phyloP scores from a whole-genome alignment of 2,888 invertebrate genomes.

The Eupithecia exiguata region DNA sequence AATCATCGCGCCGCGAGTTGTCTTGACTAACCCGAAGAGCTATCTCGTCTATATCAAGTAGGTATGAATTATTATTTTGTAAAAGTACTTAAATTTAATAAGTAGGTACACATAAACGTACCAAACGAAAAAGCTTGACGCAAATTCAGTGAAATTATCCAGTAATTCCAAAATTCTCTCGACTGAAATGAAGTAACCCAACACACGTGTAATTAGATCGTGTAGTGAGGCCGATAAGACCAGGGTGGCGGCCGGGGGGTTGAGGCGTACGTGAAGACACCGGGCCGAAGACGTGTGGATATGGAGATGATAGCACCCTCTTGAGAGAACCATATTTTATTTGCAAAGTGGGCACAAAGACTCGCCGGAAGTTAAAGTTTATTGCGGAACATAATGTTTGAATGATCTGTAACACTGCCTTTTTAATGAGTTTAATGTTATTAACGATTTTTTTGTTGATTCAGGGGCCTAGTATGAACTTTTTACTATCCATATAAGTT shows the following conservation, averaged over 20 bases:
- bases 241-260: slow-evolving; percentile 51
- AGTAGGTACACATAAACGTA: not conserved
- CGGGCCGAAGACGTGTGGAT: slow-evolving; percentile 71
- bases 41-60: not conserved
- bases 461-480: no score
- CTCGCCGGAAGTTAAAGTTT: not conserved
- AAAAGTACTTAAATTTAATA: not conserved
- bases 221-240: slow-evolving; percentile 74
- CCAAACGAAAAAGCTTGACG: slow-evolving; percentile 6
- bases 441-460: not conserved
- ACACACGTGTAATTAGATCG: slow-evolving; percentile 56
- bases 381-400: no score
- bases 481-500: no score
- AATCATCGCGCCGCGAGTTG: not conserved
- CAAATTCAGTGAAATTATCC: slow-evolving; percentile 19
- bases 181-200: slow-evolving; percentile 38
- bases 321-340: not conserved
- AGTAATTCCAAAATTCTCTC: slow-evolving; percentile 28
- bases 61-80: not conserved
- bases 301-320: slow-evolving; percentile 56
- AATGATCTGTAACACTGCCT: not conserved
- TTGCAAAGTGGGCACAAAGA: not conserved
- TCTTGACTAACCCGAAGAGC: not conserved
- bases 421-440: not conserved
- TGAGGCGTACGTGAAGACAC: slow-evolving; percentile 75